Evolutionary conservation across 1,140 invertebrate genomes (phyloP).

Genomic region (Chrysomallon squamiferum): DNA sequence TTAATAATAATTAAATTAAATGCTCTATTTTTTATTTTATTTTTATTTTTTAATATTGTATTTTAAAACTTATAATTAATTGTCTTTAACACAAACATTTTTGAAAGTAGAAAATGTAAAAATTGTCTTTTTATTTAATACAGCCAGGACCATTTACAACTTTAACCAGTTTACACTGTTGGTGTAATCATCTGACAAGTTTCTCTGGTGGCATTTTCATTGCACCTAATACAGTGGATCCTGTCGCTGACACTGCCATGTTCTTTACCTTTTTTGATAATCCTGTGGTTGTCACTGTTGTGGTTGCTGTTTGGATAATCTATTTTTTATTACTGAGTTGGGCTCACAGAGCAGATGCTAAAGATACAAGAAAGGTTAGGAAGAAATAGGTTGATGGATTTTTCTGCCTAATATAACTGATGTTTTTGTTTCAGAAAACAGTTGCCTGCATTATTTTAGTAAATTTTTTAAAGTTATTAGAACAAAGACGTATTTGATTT

Average conservation of each 20-base stretch:
- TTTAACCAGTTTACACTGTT: slow-evolving; percentile 23
- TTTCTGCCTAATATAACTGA: too few species aligned
- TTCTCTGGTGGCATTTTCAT: slow-evolving; percentile 41
- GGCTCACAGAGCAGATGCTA: slow-evolving; percentile 29
- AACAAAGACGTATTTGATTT: too few species aligned
- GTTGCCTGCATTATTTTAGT: too few species aligned
- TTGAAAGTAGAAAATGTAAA: too few species aligned
- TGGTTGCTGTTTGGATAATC: slow-evolving; percentile 38
- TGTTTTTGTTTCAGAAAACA: too few species aligned
- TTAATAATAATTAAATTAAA: too few species aligned
- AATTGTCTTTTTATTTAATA: background rate
- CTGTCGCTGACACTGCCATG: slow-evolving; percentile 28
- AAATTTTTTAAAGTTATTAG: too few species aligned
- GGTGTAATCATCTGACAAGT: slow-evolving; percentile 35
- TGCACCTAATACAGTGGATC: slow-evolving; percentile 33
- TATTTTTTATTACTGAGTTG: slow-evolving; percentile 38
- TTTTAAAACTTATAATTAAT: too few species aligned
- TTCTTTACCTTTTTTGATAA: slow-evolving; percentile 48
- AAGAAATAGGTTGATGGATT: too few species aligned
- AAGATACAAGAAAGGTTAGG: slow-evolving; percentile 27
- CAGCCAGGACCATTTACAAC: slow-evolving; percentile 26
- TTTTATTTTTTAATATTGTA: too few species aligned
- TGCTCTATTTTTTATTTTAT: too few species aligned
- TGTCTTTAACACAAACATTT: too few species aligned
- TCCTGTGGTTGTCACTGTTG: slow-evolving; percentile 35